Base-by-base conservation (phyloP, 2,888 invertebrate species). In the Papilio protenor region DNA sequence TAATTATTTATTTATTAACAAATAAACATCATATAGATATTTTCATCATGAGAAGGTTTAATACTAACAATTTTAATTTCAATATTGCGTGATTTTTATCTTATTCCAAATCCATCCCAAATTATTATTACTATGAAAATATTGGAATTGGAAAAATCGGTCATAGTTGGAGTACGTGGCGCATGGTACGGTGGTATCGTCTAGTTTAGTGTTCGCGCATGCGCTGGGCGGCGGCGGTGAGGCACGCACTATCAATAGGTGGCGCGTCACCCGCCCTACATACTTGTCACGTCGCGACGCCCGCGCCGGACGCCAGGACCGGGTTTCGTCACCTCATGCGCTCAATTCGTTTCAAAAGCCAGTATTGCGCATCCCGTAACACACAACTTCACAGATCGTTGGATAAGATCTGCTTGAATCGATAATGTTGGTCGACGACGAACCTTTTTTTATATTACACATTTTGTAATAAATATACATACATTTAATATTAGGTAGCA, bases 211-310 rank as follows among this genome's bases (percentile, higher is more conserved):
- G 71, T 71, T 23, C 71, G 49, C 14, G 80, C 81, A 82, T 27
- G 49, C n/a, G 80, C 81, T 82, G 73, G 80, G 75, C 77, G 74
- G 79, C 77, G 78, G 83, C 82, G 79, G 82, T 40, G 66, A 66
- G 33, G 66, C 40, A 80, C 81, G 83, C 88, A 91, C 91, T 92
- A 91, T 92, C 91, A 89, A 91, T 91, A 92, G 91, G 86, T 88
- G 85, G 81, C 88, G 86, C 89, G 91, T 89, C 90, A 89, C 85
- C 87, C 89, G 92, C 86, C 91, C 92, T 88, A 92, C 90, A 91
- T 92, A 89, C 85, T 87, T 86, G 88, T 86, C 86, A 86, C 87
- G 85, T 83, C 87, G 87, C 84, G 85, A 83, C 84, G 83, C 87
- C 82, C 18, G 40, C 84, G 83, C 87, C 82, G 33, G 40, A 40